A percentile compares a stretch with the other conserved stretches of the same genome.
Evolutionary conservation across 2,888 invertebrate species (phyloP).

Genomic region (Torymus tubicola): DNA sequence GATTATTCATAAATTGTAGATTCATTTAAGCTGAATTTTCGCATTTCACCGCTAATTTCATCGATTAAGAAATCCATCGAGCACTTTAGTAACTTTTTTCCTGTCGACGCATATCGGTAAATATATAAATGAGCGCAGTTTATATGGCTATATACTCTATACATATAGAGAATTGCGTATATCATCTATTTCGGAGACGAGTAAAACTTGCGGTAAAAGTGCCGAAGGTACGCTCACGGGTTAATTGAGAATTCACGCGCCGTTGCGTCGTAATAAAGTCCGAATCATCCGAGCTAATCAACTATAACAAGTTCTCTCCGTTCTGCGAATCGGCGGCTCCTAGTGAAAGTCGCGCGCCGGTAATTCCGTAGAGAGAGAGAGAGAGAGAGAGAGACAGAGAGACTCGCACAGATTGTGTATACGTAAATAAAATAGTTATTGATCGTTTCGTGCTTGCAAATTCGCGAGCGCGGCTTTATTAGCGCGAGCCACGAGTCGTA

Average conservation of each 20-base stretch:
- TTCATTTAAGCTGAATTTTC: too few relatives aligned
- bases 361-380: too few relatives aligned
- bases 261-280: background rate
- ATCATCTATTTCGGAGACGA: too few relatives aligned
- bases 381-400: too few relatives aligned
- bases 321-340: constrained; percentile 19
- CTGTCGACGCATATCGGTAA: too few relatives aligned
- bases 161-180: too few relatives aligned
- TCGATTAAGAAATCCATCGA: constrained; percentile 8
- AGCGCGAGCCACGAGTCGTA: constrained; percentile 24
- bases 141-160: too few relatives aligned
- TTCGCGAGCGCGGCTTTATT: constrained; percentile 19
- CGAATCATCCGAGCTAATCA: constrained; percentile 42
- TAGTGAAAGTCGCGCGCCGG: background rate
- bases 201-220: too few relatives aligned
- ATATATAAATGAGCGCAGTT: too few relatives aligned
- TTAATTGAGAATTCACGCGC: constrained; percentile 36
- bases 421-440: constrained; percentile 39
- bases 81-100: background rate
- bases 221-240: background rate
- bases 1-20: too few relatives aligned
- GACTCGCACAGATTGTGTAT: background rate
- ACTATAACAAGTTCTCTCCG: constrained; percentile 23
- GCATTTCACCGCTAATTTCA: too few relatives aligned
- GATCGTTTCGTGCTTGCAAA: constrained; percentile 35